Evolutionary conservation across 2,113 vertebrate species (phyloP).

Genomic region (Seriola dumerili): DNA sequence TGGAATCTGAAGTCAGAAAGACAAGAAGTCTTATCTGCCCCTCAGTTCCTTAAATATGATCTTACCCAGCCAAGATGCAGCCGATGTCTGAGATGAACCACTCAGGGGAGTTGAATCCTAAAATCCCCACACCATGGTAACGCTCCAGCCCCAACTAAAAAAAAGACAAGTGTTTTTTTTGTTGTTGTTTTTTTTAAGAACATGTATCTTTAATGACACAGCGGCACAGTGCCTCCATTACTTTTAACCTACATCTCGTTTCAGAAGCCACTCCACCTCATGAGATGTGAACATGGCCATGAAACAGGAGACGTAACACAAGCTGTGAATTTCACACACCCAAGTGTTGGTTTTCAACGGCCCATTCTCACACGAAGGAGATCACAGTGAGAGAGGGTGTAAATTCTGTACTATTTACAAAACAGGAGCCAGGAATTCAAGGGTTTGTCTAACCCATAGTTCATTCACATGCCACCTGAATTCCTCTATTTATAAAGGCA

Average conservation of each 20-base stretch:
- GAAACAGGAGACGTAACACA: conserved; percentile 65
- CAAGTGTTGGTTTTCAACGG: conserved; percentile 55
- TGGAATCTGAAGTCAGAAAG: background rate
- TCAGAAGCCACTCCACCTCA: conserved; percentile 4
- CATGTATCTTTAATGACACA: conserved; percentile 45
- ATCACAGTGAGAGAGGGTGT: background rate
- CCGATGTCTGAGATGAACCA: conserved; percentile 88
- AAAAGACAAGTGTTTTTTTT: background rate
- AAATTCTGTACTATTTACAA: conserved; percentile 8
- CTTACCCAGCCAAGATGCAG: conserved; percentile 88
- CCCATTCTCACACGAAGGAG: conserved; percentile 13
- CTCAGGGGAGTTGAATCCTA: conserved; percentile 86
- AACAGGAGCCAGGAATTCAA: background rate
- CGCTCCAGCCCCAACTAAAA: conserved; percentile 86
- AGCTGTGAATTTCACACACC: conserved; percentile 61
- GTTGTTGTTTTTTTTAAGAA: background rate
- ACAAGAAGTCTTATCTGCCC: background rate
- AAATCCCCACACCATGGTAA: conserved; percentile 85
- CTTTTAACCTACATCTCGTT: conserved; percentile 59
- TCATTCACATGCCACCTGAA: background rate
- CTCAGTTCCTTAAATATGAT: background rate
- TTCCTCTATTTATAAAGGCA: too few relatives aligned
- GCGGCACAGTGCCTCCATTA: background rate
- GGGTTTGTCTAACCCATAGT: background rate
- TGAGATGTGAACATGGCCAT: conserved; percentile 9